phyloP scores from a whole-genome alignment of 2,797 vertebrate species.

The Gymnothorax javanicus region DNA sequence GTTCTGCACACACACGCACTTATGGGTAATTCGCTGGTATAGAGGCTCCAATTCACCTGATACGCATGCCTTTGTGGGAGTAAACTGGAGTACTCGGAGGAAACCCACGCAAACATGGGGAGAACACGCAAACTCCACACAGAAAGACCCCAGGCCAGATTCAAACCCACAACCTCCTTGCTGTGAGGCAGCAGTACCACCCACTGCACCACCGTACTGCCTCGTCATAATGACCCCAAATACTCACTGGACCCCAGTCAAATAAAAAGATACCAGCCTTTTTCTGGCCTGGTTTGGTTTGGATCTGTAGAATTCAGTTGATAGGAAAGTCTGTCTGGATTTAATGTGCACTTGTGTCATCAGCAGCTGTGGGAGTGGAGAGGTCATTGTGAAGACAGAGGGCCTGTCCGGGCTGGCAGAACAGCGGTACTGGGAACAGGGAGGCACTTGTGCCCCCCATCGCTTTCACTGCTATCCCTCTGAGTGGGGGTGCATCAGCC shows the following conservation, averaged over 20 bases:
- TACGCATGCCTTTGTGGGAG: no score
- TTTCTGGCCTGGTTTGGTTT: not conserved
- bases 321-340: not conserved
- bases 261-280: not conserved
- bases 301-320: not conserved
- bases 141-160: no score
- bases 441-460: not conserved
- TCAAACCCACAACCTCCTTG: no score
- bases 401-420: not conserved
- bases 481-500: not conserved
- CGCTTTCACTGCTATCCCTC: not conserved
- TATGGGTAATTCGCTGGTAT: no score
- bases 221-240: not conserved
- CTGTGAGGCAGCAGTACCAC: no score
- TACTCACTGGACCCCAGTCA: not conserved
- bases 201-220: no score
- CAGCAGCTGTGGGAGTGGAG: not conserved
- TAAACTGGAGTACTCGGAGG: no score
- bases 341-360: not conserved
- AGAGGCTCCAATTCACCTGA: no score
- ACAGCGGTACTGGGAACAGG: not conserved
- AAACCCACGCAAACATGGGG: no score
- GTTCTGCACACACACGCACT: no score
- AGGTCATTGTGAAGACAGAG: not conserved
- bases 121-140: no score